phyloP scores from a whole-genome alignment of 2,113 vertebrate species.

The Mobula hypostoma region DNA sequence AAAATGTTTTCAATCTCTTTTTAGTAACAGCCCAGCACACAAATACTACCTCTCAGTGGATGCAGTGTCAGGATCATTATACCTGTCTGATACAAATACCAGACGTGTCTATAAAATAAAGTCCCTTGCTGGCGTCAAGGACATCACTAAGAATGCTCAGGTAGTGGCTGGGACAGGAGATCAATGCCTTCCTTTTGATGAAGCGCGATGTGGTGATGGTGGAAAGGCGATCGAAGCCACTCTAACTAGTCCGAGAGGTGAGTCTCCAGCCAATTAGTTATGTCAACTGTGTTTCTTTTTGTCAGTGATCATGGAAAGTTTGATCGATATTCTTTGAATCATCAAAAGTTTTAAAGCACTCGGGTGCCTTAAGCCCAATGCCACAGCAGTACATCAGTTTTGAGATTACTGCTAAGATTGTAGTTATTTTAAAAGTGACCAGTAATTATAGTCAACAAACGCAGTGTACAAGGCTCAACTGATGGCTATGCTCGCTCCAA shows the following conservation, averaged over 20 bases:
- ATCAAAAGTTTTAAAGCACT: not conserved
- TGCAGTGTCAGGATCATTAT: conserved; percentile 77
- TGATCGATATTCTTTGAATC: not conserved
- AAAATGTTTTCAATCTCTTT: conserved; percentile 1
- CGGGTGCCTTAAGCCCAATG: not conserved
- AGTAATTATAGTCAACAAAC: not conserved
- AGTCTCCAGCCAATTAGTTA: conserved; percentile 6
- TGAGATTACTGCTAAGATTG: not conserved
- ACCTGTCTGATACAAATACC: conserved; percentile 93
- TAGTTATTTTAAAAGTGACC: not conserved
- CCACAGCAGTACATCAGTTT: not conserved
- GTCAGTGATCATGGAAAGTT: not conserved
- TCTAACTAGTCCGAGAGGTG: conserved; percentile 92
- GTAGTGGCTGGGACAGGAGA: conserved; percentile 90
- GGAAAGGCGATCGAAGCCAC: conserved; percentile 89
- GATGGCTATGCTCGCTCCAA: not conserved
- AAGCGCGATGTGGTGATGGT: conserved; percentile 90
- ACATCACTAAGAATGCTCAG: conserved; percentile 86
- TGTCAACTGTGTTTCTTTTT: not conserved
- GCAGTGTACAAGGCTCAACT: not conserved
- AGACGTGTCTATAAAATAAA: conserved; percentile 88
- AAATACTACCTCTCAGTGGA: conserved; percentile 94
- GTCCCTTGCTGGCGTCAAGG: conserved; percentile 75
- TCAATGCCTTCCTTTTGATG: conserved; percentile 93
- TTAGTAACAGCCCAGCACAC: conserved; percentile 88